Conservation (phyloP, 1,140 invertebrate species). For the Dreissena polymorpha region DNA sequence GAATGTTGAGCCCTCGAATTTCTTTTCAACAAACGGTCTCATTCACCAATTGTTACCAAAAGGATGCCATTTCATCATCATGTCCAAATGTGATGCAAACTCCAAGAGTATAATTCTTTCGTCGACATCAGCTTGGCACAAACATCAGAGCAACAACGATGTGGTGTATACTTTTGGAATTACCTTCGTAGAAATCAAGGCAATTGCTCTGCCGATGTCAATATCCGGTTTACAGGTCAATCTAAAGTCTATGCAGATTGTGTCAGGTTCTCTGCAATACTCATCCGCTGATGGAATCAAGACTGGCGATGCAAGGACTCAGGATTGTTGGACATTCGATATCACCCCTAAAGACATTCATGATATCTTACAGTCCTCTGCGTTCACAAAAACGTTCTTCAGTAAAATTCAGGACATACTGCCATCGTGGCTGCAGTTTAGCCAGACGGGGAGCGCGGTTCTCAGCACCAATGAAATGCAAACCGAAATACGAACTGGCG, state of each 20-base stretch:
- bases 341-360: conserved; percentile 13
- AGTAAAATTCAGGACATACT: conserved; percentile 15
- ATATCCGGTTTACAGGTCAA: conserved; percentile 16
- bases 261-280: conserved; percentile 1
- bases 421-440: conserved; percentile 35
- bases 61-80: conserved; percentile 7
- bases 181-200: conserved; percentile 36
- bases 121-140: conserved; percentile 36
- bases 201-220: conserved; percentile 28
- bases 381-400: conserved; percentile 35
- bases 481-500: conserved; percentile 15
- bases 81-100: conserved; percentile 26
- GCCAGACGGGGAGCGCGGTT: conserved; percentile 5
- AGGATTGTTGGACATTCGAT: conserved; percentile 20
- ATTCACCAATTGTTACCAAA: not conserved
- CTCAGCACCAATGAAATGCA: conserved; percentile 19
- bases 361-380: conserved; percentile 18
- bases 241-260: not conserved
- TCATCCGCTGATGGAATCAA: not conserved
- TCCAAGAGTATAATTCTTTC: conserved; percentile 15
- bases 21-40: conserved; percentile 6
- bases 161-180: conserved; percentile 34
- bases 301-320: not conserved
- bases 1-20: not conserved
- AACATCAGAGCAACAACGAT: not conserved